Percentiles rank a stretch among this genome's conserved stretches.
These are phyloP conservation scores for Nasonia oneida DNA, from an alignment of 2,888 invertebrate species.

Conservation along the genomic window DNA sequence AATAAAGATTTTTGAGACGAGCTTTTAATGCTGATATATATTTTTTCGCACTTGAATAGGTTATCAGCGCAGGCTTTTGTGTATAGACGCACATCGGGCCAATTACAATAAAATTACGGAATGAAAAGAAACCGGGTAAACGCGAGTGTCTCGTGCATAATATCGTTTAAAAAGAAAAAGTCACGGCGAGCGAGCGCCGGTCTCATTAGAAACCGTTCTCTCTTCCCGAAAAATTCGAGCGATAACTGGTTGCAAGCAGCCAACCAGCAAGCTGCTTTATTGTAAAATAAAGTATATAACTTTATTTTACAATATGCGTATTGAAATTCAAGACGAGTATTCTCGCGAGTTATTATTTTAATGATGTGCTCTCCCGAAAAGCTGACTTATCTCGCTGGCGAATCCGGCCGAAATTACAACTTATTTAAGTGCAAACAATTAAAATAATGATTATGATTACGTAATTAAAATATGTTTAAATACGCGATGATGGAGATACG, in stretches of 20 bases:
- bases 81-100: background rate
- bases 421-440: background rate
- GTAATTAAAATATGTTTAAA: conserved; percentile 1
- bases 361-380: background rate
- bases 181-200: background rate
- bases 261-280: no score
- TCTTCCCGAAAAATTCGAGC: background rate
- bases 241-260: background rate
- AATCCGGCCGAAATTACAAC: background rate
- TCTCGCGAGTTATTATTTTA: background rate
- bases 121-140: no score
- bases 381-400: background rate
- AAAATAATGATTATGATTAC: background rate
- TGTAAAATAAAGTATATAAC: background rate
- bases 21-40: background rate
- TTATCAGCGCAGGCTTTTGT: background rate
- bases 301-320: background rate
- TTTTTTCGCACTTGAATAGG: background rate
- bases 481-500: background rate
- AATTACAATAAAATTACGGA: no score
- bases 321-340: conserved; percentile 1
- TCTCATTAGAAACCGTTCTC: background rate
- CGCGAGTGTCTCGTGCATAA: background rate
- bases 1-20: background rate
- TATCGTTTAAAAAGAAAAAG: background rate